phyloP scores from a whole-genome alignment of 2,797 vertebrate genomes.

The Thalassophryne amazonica region DNA sequence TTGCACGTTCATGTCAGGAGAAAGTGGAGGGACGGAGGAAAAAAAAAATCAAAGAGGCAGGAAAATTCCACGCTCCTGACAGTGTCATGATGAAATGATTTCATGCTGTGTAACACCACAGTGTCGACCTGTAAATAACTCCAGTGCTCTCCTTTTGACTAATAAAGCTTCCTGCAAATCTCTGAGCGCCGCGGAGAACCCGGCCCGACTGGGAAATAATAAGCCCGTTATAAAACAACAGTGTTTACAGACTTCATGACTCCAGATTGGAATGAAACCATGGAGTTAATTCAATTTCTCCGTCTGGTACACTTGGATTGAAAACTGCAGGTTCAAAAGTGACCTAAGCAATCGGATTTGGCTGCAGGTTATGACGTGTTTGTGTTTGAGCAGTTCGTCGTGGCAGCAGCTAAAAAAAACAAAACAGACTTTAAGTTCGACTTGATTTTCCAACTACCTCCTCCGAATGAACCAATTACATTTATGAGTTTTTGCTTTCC shows the following conservation, averaged over 20 bases:
- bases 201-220: conserved; percentile 11
- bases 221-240: conserved; percentile 28
- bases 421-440: conserved; percentile 13
- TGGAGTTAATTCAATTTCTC: conserved; percentile 46
- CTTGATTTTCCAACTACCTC: not conserved
- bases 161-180: conserved; percentile 17
- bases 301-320: conserved; percentile 34
- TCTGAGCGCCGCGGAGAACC: not conserved
- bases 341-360: conserved; percentile 28
- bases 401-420: not conserved
- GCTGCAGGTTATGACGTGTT: conserved; percentile 38
- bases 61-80: conserved; percentile 36
- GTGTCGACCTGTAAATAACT: conserved; percentile 23
- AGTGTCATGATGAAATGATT: conserved; percentile 44
- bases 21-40: too few species aligned
- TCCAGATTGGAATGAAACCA: conserved; percentile 27
- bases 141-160: not conserved
- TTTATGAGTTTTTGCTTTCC: not conserved
- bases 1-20: too few species aligned
- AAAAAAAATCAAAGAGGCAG: conserved; percentile 23
- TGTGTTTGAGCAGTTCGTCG: conserved; percentile 25
- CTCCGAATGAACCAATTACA: conserved; percentile 7
- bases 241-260: conserved; percentile 31
- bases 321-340: conserved; percentile 17
- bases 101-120: conserved; percentile 19